Evolutionary conservation across 2,113 vertebrate genomes (phyloP).

Genomic region (Seriola dumerili): DNA sequence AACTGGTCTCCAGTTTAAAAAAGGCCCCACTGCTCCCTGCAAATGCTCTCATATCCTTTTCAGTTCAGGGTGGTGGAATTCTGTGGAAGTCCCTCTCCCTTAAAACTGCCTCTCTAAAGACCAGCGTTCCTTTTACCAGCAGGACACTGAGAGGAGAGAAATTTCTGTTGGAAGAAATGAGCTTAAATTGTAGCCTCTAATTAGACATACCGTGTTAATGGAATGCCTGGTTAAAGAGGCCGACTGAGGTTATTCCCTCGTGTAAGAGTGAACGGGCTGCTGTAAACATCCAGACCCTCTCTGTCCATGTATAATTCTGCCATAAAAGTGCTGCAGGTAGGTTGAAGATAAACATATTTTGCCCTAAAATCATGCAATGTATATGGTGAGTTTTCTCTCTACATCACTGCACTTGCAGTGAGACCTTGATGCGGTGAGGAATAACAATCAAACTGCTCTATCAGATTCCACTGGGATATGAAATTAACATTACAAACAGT

Average conservation of each 20-base stretch:
- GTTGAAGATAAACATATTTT: conserved; percentile 37
- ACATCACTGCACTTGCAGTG: conserved; percentile 42
- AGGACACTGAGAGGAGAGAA: background rate
- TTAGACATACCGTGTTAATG: background rate
- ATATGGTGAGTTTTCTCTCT: conserved; percentile 19
- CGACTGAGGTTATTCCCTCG: background rate
- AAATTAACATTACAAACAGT: conserved; percentile 80
- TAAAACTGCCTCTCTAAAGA: conserved; percentile 10
- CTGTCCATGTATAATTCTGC: conserved; percentile 9
- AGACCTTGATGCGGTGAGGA: conserved; percentile 58
- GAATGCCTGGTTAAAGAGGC: background rate
- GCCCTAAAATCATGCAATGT: conserved; percentile 39
- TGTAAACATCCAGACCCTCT: conserved; percentile 8
- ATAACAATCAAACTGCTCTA: conserved; percentile 68
- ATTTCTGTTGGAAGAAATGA: background rate
- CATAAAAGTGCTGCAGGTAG: background rate
- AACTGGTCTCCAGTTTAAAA: background rate
- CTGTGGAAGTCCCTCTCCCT: conserved; percentile 30
- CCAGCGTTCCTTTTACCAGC: conserved; percentile 1
- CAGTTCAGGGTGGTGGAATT: conserved; percentile 29
- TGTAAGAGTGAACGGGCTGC: background rate
- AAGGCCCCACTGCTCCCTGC: background rate
- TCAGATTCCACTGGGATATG: conserved; percentile 61
- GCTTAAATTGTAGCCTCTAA: background rate
- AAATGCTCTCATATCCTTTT: background rate